Base-by-base conservation (phyloP, 1,140 invertebrate species). In the Mamestra configurata region DNA sequence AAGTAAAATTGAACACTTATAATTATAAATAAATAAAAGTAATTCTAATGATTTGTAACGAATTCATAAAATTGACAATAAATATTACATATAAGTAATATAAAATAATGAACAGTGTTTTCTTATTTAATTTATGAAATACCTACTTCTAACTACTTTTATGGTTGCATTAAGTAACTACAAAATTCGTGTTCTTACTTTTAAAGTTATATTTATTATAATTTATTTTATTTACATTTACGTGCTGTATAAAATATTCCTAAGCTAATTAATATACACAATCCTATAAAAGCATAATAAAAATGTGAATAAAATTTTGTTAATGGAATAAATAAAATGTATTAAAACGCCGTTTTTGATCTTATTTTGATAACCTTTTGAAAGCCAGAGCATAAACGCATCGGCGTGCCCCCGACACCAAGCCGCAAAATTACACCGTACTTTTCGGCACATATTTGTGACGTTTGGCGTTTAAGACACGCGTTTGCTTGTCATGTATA, bases 101-200 rank as follows among this genome's bases (percentile, higher is more conserved):
- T 35, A 35, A 35, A 35, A 4, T 4, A 4, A n/a, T n/a, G n/a
- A 10, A 40, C 37, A 40, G 10, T 15, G 10, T 46, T 13, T 46
- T 46, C 11, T 46, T 46, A 46, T 46, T 46, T 15, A 46, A 46
- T 46, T 10, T 40, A 4, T 31, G 1, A 31, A 31, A 49, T 22
- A 24, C 6, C 7, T 3, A 20, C 0, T 22, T 20, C 51, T 59
- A 15, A 59, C 40, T 46, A 68, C 5, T 37, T 27, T 22, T 43
- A 22, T 68, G 35, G 18, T 68, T 46, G 20, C 40, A 43, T 46
- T 46, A 68, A 37, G 18, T 68, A 40, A 46, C 64, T 68, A 68
- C 64, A 22, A 43, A 68, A 68, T 68, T 68, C 64, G 64, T 68
- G 64, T 55, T 55, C 22, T 10, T 55, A 24, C 7, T 11, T 24